Conservation (phyloP, 2,113 vertebrate genomes). For the Aplodontia rufa region DNA sequence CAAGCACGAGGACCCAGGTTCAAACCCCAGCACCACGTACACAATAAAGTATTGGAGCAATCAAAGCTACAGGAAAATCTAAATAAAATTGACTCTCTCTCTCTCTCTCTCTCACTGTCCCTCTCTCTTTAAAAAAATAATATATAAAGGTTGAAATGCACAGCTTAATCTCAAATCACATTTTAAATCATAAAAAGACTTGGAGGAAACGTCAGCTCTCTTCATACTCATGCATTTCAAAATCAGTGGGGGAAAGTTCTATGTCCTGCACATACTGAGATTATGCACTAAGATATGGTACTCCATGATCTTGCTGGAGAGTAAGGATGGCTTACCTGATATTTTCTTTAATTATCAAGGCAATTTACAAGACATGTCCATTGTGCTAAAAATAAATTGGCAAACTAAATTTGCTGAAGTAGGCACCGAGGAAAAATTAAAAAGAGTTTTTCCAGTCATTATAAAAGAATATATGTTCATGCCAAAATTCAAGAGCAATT, state of each 20-base stretch:
- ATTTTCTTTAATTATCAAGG: not conserved
- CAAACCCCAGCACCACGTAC: no score
- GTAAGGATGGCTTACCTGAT: not conserved
- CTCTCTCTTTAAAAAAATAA: no score
- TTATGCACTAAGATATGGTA: not conserved
- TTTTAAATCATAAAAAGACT: not conserved
- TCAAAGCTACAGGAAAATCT: no score
- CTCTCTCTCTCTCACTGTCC: no score
- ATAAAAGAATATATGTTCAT: conserved; percentile 47
- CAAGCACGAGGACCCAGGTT: no score
- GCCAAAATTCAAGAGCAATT: conserved; percentile 79
- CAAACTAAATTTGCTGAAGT: conserved; percentile 52
- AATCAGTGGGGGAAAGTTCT: not conserved
- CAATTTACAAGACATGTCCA: not conserved
- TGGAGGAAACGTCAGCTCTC: not conserved
- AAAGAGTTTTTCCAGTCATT: conserved; percentile 35
- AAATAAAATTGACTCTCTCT: no score
- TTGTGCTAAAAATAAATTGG: not conserved
- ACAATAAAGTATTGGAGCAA: no score
- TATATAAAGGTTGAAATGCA: not conserved
- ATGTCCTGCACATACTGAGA: not conserved
- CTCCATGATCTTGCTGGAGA: not conserved
- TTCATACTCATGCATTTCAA: not conserved
- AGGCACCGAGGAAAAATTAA: conserved; percentile 33
- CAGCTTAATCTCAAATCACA: not conserved